Evolutionary conservation across 1,140 invertebrate genomes (phyloP).

Genomic region (Drosophila nannoptera): DNA sequence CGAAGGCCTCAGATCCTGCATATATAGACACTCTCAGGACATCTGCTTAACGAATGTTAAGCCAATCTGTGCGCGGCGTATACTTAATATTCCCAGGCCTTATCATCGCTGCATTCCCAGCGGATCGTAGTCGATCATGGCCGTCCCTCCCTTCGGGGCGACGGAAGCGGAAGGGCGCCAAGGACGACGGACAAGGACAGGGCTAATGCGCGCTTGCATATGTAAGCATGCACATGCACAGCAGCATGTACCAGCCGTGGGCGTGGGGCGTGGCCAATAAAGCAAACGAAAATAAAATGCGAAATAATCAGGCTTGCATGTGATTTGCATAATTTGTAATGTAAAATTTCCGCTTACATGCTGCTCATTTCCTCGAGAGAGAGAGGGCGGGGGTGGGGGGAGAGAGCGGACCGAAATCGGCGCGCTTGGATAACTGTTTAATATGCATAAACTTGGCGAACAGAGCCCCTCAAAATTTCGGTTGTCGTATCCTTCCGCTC

Average conservation of each 20-base stretch:
- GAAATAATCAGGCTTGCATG: constrained; percentile 69
- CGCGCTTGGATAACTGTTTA: constrained; percentile 67
- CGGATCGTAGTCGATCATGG: too few relatives aligned
- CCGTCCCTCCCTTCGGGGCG: too few relatives aligned
- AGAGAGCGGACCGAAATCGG: not conserved
- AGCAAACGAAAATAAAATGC: constrained; percentile 59
- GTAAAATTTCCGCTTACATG: constrained; percentile 71
- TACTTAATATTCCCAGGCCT: too few relatives aligned
- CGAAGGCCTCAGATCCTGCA: too few relatives aligned
- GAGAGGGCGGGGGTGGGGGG: not conserved
- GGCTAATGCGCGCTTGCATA: not conserved
- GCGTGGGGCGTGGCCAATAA: constrained; percentile 1
- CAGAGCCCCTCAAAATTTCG: constrained; percentile 21
- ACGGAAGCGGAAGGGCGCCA: not conserved
- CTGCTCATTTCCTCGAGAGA: constrained; percentile 57
- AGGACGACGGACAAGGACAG: constrained; percentile 10
- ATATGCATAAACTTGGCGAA: constrained; percentile 63
- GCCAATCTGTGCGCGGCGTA: too few relatives aligned
- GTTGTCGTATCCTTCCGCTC: constrained; percentile 40
- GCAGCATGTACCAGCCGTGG: not conserved
- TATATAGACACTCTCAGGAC: too few relatives aligned
- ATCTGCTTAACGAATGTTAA: too few relatives aligned
- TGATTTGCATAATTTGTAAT: constrained; percentile 73
- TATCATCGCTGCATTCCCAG: too few relatives aligned
- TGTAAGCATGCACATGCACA: not conserved